These are phyloP conservation scores for Eueides isabella DNA, from an alignment of 1,140 invertebrate species.

Conservation along the genomic window DNA sequence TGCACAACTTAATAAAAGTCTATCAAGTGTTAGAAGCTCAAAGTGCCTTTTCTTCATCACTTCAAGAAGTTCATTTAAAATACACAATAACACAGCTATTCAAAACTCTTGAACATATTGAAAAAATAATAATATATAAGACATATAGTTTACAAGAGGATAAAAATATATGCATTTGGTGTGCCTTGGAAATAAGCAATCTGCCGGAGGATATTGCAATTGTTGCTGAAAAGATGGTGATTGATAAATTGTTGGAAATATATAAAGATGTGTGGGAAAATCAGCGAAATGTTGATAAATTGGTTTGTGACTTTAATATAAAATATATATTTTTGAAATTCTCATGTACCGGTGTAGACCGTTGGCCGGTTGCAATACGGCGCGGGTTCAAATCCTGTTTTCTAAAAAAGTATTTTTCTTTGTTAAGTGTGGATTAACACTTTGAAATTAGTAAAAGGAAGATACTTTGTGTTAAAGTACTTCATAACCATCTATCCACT, in stretches of 20 bases:
- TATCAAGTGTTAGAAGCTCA: constrained; percentile 53
- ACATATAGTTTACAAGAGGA: constrained; percentile 46
- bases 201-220: constrained; percentile 46
- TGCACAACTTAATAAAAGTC: constrained; percentile 42
- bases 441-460: too few species aligned
- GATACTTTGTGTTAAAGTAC: too few species aligned
- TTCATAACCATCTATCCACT: too few species aligned
- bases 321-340: too few species aligned
- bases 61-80: constrained; percentile 56
- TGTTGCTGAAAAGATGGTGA: constrained; percentile 41
- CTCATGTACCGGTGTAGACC: too few species aligned
- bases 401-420: too few species aligned
- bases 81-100: constrained; percentile 54
- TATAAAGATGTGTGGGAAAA: constrained; percentile 27
- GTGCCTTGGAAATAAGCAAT: constrained; percentile 47
- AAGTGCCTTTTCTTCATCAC: constrained; percentile 47
- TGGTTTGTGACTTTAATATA: constrained; percentile 26
- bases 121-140: constrained; percentile 53
- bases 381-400: too few species aligned
- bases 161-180: constrained; percentile 51
- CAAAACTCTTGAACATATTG: constrained; percentile 44
- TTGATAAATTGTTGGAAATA: constrained; percentile 41
- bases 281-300: constrained; percentile 1
- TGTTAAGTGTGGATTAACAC: too few species aligned
- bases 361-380: too few species aligned